Evolutionary conservation across 2,888 invertebrate species (phyloP).

Genomic region (Thera obeliscata): DNA sequence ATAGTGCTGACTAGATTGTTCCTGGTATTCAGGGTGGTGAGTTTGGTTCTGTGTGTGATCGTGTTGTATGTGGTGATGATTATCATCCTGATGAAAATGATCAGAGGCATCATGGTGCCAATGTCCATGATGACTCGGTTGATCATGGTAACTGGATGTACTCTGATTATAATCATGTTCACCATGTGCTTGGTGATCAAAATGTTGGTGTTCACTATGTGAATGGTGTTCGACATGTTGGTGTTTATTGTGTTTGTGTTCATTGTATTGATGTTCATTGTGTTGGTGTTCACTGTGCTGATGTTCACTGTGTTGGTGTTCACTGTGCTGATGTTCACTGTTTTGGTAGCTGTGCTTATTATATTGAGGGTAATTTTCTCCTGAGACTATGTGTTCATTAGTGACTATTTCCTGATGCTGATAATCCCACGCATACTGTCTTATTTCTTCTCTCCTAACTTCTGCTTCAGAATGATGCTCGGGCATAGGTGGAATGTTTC

Average conservation of each 20-base stretch:
- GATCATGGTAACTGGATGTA: constrained; percentile 36
- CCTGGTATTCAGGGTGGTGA: constrained; percentile 26
- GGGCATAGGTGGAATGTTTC: constrained; percentile 69
- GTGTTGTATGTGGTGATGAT: constrained; percentile 34
- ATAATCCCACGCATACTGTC: constrained; percentile 69
- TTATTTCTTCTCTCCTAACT: constrained; percentile 59
- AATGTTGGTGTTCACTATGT: constrained; percentile 31
- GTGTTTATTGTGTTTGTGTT: constrained; percentile 41
- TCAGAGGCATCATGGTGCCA: constrained; percentile 36
- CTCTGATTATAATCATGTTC: constrained; percentile 27
- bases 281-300: constrained; percentile 40
- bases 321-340: constrained; percentile 35
- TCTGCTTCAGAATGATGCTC: constrained; percentile 46
- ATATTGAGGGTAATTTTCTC: constrained; percentile 2
- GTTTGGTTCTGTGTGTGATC: constrained; percentile 30
- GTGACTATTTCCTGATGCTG: constrained; percentile 44
- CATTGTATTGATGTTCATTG: constrained; percentile 22
- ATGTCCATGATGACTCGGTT: constrained; percentile 39
- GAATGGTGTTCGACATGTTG: constrained; percentile 40
- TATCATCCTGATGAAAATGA: constrained; percentile 40
- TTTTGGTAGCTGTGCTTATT: constrained; percentile 40
- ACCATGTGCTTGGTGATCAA: constrained; percentile 36
- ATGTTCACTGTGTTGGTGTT: constrained; percentile 24
- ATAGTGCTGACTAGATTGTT: constrained; percentile 40
- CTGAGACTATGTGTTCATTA: constrained; percentile 8